Evolutionary conservation across 2,888 invertebrate species (phyloP).

Genomic region (Rhaphigaster nebulosa): DNA sequence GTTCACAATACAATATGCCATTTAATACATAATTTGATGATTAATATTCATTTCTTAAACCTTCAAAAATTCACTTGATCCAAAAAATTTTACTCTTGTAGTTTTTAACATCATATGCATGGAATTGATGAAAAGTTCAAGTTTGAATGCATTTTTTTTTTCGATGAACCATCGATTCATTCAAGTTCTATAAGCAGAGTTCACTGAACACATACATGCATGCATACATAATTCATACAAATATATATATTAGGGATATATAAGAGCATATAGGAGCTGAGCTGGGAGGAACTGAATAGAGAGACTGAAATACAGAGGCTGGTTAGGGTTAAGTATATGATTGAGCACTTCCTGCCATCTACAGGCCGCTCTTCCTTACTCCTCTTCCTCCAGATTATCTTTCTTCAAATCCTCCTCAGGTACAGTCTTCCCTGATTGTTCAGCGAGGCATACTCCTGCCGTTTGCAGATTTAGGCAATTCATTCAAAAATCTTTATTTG

Average conservation of each 20-base stretch:
- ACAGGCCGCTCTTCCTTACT: neutral
- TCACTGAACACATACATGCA: too few relatives aligned
- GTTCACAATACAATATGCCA: too few relatives aligned
- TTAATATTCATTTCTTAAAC: too few relatives aligned
- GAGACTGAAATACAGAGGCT: slow-evolving; percentile 29
- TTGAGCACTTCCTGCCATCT: slow-evolving; percentile 34
- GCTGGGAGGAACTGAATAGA: neutral
- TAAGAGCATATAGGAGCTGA: neutral
- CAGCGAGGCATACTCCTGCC: neutral
- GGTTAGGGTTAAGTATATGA: slow-evolving; percentile 28
- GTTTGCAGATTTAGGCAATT: neutral
- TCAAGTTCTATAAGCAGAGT: too few relatives aligned
- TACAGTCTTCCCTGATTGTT: neutral
- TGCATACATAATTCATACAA: too few relatives aligned
- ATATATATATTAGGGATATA: neutral
- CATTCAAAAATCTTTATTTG: neutral
- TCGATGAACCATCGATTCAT: too few relatives aligned
- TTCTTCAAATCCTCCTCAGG: neutral
- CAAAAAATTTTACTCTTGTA: too few relatives aligned
- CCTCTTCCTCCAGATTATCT: slow-evolving; percentile 10
- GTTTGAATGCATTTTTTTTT: too few relatives aligned
- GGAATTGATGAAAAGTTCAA: too few relatives aligned
- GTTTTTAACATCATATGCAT: too few relatives aligned
- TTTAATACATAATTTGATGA: too few relatives aligned
- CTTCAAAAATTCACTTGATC: too few relatives aligned